These are phyloP conservation scores for Brachionus angularis DNA, from an alignment of 1,140 invertebrate genomes.

Conservation along the genomic window DNA sequence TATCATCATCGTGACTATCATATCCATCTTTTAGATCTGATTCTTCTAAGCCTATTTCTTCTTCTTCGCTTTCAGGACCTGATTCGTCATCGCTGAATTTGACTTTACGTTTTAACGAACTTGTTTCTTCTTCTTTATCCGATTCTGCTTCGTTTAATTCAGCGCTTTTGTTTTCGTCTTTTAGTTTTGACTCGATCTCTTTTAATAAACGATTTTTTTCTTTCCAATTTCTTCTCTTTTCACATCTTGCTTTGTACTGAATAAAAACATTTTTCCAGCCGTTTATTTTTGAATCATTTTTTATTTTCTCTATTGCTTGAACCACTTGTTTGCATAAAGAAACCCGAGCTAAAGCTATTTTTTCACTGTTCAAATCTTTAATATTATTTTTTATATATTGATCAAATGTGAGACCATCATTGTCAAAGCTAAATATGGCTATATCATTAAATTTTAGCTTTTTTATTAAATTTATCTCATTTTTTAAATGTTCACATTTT, in stretches of 20 bases:
- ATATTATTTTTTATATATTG: slow-evolving; percentile 28
- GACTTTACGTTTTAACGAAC: neutral
- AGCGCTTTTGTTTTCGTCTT: neutral
- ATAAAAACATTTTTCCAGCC: slow-evolving; percentile 35
- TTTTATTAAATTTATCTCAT: slow-evolving; percentile 13
- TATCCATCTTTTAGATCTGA: neutral
- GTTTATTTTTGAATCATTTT: slow-evolving; percentile 33
- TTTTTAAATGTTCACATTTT: slow-evolving; percentile 29
- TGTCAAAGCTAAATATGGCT: slow-evolving; percentile 36
- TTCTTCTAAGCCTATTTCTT: neutral
- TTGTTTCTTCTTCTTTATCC: neutral
- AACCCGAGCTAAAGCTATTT: slow-evolving; percentile 20
- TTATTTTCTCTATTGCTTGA: slow-evolving; percentile 4
- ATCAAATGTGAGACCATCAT: neutral
- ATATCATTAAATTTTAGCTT: slow-evolving; percentile 38
- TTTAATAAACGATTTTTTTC: slow-evolving; percentile 38
- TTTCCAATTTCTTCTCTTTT: slow-evolving; percentile 43
- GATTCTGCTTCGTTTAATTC: neutral
- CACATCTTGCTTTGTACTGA: slow-evolving; percentile 29
- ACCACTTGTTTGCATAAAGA: slow-evolving; percentile 10
- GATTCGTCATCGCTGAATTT: neutral
- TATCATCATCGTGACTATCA: slow-evolving; percentile 32
- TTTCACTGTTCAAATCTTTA: slow-evolving; percentile 2
- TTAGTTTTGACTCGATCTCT: slow-evolving; percentile 5
- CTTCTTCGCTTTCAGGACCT: neutral